Evolutionary conservation across 1,140 invertebrate species (phyloP).

Genomic region (Rhyacophila brunnea): DNA sequence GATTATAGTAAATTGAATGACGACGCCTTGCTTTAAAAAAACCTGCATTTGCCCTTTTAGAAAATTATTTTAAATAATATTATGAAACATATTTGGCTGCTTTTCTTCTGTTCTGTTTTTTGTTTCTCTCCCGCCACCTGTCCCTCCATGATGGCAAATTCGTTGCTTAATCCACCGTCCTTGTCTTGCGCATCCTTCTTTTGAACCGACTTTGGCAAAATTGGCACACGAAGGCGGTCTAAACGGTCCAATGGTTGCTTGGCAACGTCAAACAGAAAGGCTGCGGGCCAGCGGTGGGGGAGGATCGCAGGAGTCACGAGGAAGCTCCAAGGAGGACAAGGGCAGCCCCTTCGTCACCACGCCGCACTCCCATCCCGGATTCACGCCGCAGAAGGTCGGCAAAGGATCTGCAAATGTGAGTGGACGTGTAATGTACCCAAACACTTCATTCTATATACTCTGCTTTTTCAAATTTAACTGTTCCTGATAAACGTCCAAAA

Average conservation of each 20-base stretch:
- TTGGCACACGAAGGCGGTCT: conserved; percentile 53
- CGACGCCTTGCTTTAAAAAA: no score
- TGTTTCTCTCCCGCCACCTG: conserved; percentile 40
- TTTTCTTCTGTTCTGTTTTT: conserved; percentile 40
- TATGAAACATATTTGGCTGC: conserved; percentile 18
- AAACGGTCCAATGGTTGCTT: conserved; percentile 52
- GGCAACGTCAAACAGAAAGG: conserved; percentile 47
- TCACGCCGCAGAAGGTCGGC: conserved; percentile 90
- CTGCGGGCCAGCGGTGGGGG: conserved; percentile 41
- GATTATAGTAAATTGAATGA: no score
- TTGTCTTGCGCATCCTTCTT: background rate
- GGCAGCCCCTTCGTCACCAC: conserved; percentile 84
- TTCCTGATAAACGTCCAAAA: no score
- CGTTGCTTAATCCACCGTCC: background rate
- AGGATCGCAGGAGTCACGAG: conserved; percentile 41
- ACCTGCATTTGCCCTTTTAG: background rate
- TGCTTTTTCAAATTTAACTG: no score
- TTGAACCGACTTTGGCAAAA: background rate
- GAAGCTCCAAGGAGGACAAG: conserved; percentile 60
- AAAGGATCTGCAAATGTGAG: conserved; percentile 70
- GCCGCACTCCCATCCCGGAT: conserved; percentile 87
- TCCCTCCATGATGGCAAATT: background rate
- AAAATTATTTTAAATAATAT: background rate
- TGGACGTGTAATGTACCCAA: conserved; percentile 12
- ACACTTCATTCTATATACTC: no score